phyloP scores from a whole-genome alignment of 2,113 vertebrate genomes.

The Amphilophus citrinellus region DNA sequence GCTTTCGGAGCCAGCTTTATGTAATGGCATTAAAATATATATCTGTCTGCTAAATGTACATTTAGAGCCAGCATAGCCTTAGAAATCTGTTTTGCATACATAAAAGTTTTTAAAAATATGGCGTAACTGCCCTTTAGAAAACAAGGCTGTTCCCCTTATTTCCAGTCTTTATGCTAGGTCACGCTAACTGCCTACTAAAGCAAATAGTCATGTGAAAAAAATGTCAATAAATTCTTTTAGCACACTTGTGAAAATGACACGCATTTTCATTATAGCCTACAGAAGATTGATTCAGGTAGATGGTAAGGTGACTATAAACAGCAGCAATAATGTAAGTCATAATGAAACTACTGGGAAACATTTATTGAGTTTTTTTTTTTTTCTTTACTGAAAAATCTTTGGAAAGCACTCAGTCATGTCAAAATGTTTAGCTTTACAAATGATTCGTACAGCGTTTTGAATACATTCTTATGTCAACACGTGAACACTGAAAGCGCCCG shows the following conservation, averaged over 20 bases:
- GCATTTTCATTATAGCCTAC: background rate
- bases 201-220: background rate
- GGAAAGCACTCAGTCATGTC: background rate
- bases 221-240: background rate
- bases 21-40: background rate
- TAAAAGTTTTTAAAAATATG: background rate
- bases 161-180: background rate
- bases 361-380: background rate
- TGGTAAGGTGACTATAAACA: background rate
- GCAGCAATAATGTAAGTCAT: background rate
- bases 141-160: background rate
- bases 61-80: background rate
- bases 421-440: background rate
- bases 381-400: background rate
- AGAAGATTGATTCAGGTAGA: background rate
- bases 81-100: background rate
- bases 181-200: background rate
- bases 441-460: slow-evolving; percentile 9
- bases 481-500: background rate
- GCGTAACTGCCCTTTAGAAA: background rate
- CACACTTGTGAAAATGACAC: background rate
- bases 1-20: background rate
- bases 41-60: background rate
- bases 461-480: background rate
- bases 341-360: background rate